A percentile compares a stretch with the other conserved stretches of the same genome.
phyloP scores from a whole-genome alignment of 2,888 invertebrate species.

The Cephus pulcher region DNA sequence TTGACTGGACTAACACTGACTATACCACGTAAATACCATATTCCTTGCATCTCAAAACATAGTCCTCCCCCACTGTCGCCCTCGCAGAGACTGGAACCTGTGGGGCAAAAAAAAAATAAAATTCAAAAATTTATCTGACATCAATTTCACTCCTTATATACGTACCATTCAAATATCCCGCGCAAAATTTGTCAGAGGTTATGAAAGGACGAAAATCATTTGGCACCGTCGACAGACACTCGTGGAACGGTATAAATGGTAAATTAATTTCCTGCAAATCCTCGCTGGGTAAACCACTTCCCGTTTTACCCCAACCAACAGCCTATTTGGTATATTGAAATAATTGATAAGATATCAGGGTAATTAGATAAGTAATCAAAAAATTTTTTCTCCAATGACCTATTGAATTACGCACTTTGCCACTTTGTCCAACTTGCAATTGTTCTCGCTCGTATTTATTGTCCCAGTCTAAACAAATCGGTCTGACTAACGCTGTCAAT shows the following conservation, averaged over 20 bases:
- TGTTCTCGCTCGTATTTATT: constrained; percentile 33
- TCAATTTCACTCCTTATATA: neutral
- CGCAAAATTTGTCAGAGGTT: constrained; percentile 50
- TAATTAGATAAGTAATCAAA: neutral
- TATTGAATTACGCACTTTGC: constrained; percentile 30
- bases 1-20: constrained; percentile 42
- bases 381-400: neutral
- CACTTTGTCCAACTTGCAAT: constrained; percentile 29
- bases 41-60: constrained; percentile 33
- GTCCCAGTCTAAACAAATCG: constrained; percentile 44
- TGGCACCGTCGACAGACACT: constrained; percentile 39
- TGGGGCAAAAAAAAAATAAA: neutral
- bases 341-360: neutral
- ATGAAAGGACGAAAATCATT: constrained; percentile 41
- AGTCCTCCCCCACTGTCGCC: constrained; percentile 47
- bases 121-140: neutral
- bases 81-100: constrained; percentile 44
- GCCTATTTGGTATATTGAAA: constrained; percentile 26
- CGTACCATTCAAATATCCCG: constrained; percentile 43
- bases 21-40: constrained; percentile 46
- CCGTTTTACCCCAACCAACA: constrained; percentile 47
- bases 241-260: constrained; percentile 41
- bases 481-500: constrained; percentile 35
- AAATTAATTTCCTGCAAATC: constrained; percentile 39
- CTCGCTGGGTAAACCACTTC: constrained; percentile 32